Base-by-base conservation (phyloP, 2,888 invertebrate genomes). In the Meliscaeva auricollis region DNA sequence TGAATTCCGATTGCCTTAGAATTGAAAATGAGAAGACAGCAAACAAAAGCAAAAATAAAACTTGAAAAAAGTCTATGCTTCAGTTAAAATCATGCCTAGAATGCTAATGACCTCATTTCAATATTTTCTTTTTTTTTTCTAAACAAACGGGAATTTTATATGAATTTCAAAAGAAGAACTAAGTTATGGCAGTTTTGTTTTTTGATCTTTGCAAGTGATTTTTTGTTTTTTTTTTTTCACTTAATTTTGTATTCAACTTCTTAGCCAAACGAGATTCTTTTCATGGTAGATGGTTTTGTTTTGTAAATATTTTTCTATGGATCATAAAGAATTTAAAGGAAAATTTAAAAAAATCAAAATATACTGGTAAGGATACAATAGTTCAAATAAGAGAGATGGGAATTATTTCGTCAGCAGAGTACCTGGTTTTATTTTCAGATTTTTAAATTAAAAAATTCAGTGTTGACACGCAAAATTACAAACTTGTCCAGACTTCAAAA, bases 91-190 rank as follows among this genome's bases (percentile, higher is more conserved):
- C 74, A 44, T 80, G 80, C 15, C 32, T 60, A 44, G 75, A 75
- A 74, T 74, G 60, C 68, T 68, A 80, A 80, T 69, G 80, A 62
- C 52, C 60, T 69, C 60, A 68, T 80, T 80, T 80, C 30, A 74
- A 79, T 72, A 72, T 72, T 56, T 58, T 8, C 17, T 9, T 17
- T 3, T 17, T 13, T 38, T 38, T 11, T 11, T 38, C 35, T 38
- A 8, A 8, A 38, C 8, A 20, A 58, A 38, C 11, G 35, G 11
- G 20, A 35, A 35, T 58, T 58, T 38, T 38, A 3, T 20, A 30
- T 50, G 35, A 66, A 66, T 22, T 66, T 64, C 62, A 62, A 62
- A 58, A 26, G 62, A 62, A 30, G 11, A 30, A 15, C 44, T 7
- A 17, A 46, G 8, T 32, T 17, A 64, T 46, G 46, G 41, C 41